Conservation (phyloP, 2,888 invertebrate species). For the Orgyia antiqua region DNA sequence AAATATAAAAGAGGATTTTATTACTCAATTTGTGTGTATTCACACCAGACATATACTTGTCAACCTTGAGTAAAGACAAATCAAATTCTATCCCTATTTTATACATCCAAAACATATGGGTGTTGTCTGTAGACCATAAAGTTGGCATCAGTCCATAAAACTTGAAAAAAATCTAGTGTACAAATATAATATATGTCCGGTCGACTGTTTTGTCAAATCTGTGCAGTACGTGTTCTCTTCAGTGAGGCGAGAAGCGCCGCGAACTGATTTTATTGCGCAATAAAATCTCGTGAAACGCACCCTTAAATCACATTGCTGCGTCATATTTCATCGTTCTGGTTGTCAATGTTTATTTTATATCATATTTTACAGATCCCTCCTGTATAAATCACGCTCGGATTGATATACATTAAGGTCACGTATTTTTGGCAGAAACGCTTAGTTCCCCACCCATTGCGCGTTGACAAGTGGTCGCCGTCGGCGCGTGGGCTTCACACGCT, state of each 20-base stretch:
- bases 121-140: constrained; percentile 63
- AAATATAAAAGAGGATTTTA: not conserved
- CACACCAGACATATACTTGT: constrained; percentile 8
- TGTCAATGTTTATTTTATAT: constrained; percentile 79
- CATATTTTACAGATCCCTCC: constrained; percentile 76
- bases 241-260: constrained; percentile 39
- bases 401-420: constrained; percentile 78
- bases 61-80: constrained; percentile 33
- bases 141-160: constrained; percentile 73
- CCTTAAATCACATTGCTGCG: constrained; percentile 74
- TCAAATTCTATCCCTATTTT: constrained; percentile 46
- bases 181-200: constrained; percentile 73
- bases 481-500: constrained; percentile 7
- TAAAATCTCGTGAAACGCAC: constrained; percentile 76
- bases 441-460: constrained; percentile 44
- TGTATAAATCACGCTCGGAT: constrained; percentile 71
- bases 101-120: constrained; percentile 53
- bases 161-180: constrained; percentile 67
- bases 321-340: constrained; percentile 77
- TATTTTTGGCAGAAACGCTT: constrained; percentile 69
- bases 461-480: constrained; percentile 50
- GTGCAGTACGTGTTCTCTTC: constrained; percentile 61
- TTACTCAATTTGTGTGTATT: too few species aligned
- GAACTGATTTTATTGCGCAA: constrained; percentile 75
- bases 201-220: constrained; percentile 77